Base-by-base conservation (phyloP, 2,888 invertebrate species). In the Julus scandinavius region DNA sequence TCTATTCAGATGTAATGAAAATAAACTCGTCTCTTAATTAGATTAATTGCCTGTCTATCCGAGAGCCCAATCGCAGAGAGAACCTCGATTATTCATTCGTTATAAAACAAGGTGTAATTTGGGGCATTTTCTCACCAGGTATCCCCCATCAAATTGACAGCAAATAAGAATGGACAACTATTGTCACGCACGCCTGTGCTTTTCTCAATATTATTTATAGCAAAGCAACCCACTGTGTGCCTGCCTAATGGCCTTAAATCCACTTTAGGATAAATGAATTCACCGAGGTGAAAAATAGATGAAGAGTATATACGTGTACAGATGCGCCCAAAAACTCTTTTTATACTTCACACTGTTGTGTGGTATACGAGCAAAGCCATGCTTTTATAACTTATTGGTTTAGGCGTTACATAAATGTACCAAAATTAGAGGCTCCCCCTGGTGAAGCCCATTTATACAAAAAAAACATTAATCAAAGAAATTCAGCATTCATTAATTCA, bases 11-110 rank as follows among this genome's bases (percentile, higher is more conserved):
- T 38, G 38, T 80, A 80, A 80, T 80, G 80, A 80, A 80, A 80
- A 80, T 38, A 80, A 80, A 80, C 80, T 80, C 80, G 80, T 80
- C 80, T 80, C 80, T 80, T 80, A 80, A 80, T 80, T 80, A 80
- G 80, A 80, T 80, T 80, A 80, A 80, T 80, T 80, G 29, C 80
- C 38, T 13, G 11, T 29, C 80, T 80, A 38, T 80, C 38, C 80
- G 80, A 38, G 29, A 29, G 80, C 80, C 6, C 80, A 80, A 80
- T 80, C 13, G 80, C 2, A 11, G 20, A 72, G 72, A 38, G 80
- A 80, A 38, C 3, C 2, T 1, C 80, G 38, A 80, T 38, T 38
- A 38, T 80, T 80, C 80, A 80, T 38, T 38, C 80, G 38, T 38
- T 15, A 38, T 9, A 80, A 80, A 80, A 80, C 80, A 38, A 80